Evolutionary conservation across 2,888 invertebrate species (phyloP), one percentile per base, ranked within the genome.

Genomic region (Heliconius cydno): DNA sequence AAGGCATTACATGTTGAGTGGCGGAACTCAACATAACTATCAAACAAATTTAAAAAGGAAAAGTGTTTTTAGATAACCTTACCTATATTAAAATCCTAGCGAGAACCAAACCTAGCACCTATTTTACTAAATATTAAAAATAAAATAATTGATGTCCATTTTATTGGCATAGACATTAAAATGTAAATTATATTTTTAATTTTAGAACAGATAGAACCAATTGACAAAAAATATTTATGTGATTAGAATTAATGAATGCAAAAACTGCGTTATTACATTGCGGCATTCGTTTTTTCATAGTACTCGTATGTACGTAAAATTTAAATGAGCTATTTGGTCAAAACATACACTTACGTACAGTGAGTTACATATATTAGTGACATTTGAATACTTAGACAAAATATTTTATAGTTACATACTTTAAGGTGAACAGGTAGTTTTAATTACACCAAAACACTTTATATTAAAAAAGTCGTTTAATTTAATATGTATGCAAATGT

Each of bases 401-500:
- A 28, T 65, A 63, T 41, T 60, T 52, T 34, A 57, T 57, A 30
- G 1, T n/a, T 73, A 60, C 34, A 30, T n/a, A 79, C 5, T 68
- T 15, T 75, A 79, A 79, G 78, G 76, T 73, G 68, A 79, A 71
- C 81, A 41, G 76, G 77, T 79, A 74, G 68, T 52, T 15, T 60
- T 80, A 38, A 72, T 52, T 76, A 68, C 28, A 34, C 2, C 41
- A 65, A n/a, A 67, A 68, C 76, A 74, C 63, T 76, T 80, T 78
- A 38, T 41, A 78, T 76, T 76, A 46, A 41, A 73, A 70, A 74
- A 71, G 67, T 82, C 72, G 77, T 80, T 80, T 80, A 80, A 80
- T 81, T 81, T 81, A 81, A 80, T 80, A 78, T 73, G 80, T 81
- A 77, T 80, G 77, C 66, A 81, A 80, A 82, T 81, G 72, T 81